These are phyloP conservation scores for Galaxias olidus DNA, from an alignment of 2,797 vertebrate genomes.

Conservation along the genomic window DNA sequence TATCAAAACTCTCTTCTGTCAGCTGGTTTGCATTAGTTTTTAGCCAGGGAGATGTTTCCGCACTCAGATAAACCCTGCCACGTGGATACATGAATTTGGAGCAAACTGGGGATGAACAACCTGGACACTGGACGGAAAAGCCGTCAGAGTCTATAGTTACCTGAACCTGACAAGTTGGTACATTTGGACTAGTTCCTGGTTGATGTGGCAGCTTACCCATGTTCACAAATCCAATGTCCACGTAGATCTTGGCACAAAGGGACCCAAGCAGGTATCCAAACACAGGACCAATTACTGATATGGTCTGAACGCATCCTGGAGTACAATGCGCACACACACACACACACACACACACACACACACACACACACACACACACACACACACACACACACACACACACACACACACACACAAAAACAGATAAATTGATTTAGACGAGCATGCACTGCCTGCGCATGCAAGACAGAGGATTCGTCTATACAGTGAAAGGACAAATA, in stretches of 20 bases:
- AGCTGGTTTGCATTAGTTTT: too few species aligned
- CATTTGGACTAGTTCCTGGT: too few species aligned
- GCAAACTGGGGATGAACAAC: too few species aligned
- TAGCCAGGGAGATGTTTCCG: too few species aligned
- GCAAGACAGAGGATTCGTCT: background rate
- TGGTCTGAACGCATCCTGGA: conserved; percentile 81
- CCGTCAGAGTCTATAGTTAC: too few species aligned
- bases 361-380: background rate
- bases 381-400: conserved; percentile 7
- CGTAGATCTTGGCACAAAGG: conserved; percentile 83
- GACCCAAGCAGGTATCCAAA: conserved; percentile 83
- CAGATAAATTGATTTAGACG: background rate
- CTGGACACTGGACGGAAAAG: too few species aligned
- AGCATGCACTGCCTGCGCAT: background rate
- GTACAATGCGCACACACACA: conserved; percentile 19
- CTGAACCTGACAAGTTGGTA: too few species aligned
- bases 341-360: conserved; percentile 13
- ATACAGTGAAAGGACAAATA: background rate
- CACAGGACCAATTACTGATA: conserved; percentile 85
- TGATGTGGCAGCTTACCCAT: conserved; percentile 74
- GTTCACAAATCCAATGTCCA: conserved; percentile 89
- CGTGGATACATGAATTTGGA: too few species aligned
- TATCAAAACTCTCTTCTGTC: too few species aligned
- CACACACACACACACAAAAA: too few species aligned
- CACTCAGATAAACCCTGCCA: too few species aligned